Percentiles rank a stretch among this genome's conserved stretches.
phyloP scores from a whole-genome alignment of 2,113 vertebrate species.

The Equus quagga region DNA sequence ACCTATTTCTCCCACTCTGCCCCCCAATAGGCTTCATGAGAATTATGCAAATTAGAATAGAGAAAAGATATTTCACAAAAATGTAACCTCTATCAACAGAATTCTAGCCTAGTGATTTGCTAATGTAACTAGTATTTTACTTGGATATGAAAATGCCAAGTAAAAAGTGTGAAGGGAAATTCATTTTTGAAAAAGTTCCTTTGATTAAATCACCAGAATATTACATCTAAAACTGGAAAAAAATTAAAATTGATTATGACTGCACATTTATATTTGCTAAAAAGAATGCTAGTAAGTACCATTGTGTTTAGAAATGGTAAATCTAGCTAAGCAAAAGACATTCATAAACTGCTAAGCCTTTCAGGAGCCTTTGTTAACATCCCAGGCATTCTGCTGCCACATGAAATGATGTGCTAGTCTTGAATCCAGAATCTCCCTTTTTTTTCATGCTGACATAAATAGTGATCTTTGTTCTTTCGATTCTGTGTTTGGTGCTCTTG shows the following conservation, averaged over 20 bases:
- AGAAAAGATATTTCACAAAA: constrained; percentile 56
- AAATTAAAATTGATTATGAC: constrained; percentile 32
- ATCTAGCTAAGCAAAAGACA: constrained; percentile 39
- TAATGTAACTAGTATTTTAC: constrained; percentile 49
- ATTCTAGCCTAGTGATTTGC: constrained; percentile 19
- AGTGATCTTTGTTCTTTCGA: constrained; percentile 71
- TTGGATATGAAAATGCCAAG: constrained; percentile 58
- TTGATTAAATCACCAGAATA: constrained; percentile 54
- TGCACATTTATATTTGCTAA: constrained; percentile 55
- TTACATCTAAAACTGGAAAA: constrained; percentile 53
- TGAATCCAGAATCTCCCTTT: constrained; percentile 53
- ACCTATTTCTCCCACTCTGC: neutral
- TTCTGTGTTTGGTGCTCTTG: constrained; percentile 65
- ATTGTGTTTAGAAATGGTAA: constrained; percentile 61
- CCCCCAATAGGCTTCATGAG: neutral
- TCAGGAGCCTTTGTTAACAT: constrained; percentile 59
- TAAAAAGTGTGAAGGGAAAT: constrained; percentile 31
- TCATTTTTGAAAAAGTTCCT: neutral
- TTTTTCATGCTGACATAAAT: constrained; percentile 71
- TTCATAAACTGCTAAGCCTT: constrained; percentile 50
- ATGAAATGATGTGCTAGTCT: constrained; percentile 70
- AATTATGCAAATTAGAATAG: constrained; percentile 19
- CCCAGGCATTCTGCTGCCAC: constrained; percentile 44
- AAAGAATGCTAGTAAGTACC: constrained; percentile 58
- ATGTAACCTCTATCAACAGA: constrained; percentile 2